These are phyloP conservation scores for Helicoverpa armigera DNA, from an alignment of 1,140 invertebrate species.

Conservation along the genomic window DNA sequence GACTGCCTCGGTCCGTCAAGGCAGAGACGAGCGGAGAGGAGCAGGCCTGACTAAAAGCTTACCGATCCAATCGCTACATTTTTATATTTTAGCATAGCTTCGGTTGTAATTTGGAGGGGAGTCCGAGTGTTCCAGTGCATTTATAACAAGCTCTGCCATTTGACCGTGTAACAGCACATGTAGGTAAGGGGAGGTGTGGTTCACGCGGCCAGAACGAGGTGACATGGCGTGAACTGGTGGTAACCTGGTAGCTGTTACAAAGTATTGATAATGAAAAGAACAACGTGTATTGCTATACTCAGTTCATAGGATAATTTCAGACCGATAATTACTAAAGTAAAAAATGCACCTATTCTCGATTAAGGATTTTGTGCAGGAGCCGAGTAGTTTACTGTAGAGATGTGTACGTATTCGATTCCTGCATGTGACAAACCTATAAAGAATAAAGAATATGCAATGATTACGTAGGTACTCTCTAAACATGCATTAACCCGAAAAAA, in stretches of 20 bases:
- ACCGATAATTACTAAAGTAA: no score
- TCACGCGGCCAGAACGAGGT: not conserved
- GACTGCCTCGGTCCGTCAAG: conserved; percentile 16
- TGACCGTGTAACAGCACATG: not conserved
- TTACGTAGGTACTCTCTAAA: no score
- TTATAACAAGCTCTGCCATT: conserved; percentile 15
- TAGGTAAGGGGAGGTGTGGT: not conserved
- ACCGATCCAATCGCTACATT: conserved; percentile 27
- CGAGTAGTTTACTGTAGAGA: no score
- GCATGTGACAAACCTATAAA: no score
- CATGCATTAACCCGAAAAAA: no score
- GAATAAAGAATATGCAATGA: no score
- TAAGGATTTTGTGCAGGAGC: no score
- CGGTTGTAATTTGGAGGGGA: conserved; percentile 28
- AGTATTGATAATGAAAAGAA: not conserved
- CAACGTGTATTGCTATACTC: no score
- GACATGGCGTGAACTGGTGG: not conserved
- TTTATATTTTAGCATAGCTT: conserved; percentile 40
- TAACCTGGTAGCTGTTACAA: not conserved
- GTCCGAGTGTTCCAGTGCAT: conserved; percentile 23
- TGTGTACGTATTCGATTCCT: no score
- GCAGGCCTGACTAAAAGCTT: conserved; percentile 43
- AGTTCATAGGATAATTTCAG: no score
- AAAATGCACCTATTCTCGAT: no score
- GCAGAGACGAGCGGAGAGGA: conserved; percentile 23